Percentiles rank a stretch among this genome's conserved stretches.
Evolutionary conservation across 2,888 invertebrate genomes (phyloP).

Genomic region (Mesoligia furuncula): DNA sequence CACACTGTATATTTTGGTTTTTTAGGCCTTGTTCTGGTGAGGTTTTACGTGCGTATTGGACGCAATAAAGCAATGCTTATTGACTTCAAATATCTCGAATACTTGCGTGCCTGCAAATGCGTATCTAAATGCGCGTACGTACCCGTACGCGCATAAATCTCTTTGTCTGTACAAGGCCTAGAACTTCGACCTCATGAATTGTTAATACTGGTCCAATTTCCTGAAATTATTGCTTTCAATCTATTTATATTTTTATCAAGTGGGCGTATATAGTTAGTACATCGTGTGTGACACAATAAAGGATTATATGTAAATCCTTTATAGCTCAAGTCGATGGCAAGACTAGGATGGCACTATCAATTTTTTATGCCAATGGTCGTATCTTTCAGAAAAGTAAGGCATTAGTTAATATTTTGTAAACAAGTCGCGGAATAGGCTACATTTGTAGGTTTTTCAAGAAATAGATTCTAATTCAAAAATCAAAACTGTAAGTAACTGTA

Average conservation of each 20-base stretch:
- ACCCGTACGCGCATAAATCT: neutral
- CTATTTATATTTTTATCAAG: conserved; percentile 7
- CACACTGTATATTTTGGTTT: too few relatives aligned
- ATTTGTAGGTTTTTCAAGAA: neutral
- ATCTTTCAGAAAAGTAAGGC: neutral
- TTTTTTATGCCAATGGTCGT: neutral
- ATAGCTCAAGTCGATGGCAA: conserved; percentile 2
- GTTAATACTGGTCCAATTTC: conserved; percentile 10
- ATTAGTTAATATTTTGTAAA: neutral
- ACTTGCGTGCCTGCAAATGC: neutral
- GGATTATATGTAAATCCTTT: conserved; percentile 19
- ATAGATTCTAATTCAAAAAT: neutral
- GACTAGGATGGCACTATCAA: conserved; percentile 1
- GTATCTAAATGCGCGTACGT: neutral
- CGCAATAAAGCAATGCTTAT: neutral
- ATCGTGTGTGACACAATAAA: conserved; percentile 41
- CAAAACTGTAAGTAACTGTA: neutral
- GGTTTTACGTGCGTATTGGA: neutral
- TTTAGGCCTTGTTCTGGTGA: neutral
- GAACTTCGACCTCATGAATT: conserved; percentile 4
- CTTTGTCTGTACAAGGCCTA: neutral
- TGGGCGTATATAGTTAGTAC: conserved; percentile 27
- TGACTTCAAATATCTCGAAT: neutral
- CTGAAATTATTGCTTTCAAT: conserved; percentile 3
- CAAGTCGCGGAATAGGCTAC: neutral